phyloP scores from a whole-genome alignment of 2,888 invertebrate species.

The Eupelmus urozonus region DNA sequence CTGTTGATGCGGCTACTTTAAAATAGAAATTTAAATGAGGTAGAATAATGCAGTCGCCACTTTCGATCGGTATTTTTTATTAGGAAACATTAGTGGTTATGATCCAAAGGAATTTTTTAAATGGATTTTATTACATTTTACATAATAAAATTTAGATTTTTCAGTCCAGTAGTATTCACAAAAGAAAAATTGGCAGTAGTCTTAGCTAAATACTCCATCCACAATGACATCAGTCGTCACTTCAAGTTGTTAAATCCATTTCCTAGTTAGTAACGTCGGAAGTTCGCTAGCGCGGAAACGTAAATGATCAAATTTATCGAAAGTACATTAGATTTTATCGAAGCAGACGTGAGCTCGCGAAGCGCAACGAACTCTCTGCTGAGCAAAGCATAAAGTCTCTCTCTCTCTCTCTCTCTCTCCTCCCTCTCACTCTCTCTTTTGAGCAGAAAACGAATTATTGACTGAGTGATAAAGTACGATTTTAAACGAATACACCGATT shows the following conservation, averaged over 20 bases:
- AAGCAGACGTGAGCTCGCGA: neutral
- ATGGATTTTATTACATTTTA: no score
- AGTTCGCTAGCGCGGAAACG: slow-evolving; percentile 19
- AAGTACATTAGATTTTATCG: slow-evolving; percentile 54
- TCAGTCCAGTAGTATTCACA: neutral
- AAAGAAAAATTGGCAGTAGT: neutral
- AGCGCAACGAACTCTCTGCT: neutral
- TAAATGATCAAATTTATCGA: slow-evolving; percentile 52
- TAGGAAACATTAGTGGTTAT: no score
- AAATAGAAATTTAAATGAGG: no score
- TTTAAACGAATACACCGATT: slow-evolving; percentile 15
- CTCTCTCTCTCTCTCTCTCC: no score
- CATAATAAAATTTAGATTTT: neutral
- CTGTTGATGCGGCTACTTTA: no score
- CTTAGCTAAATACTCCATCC: slow-evolving; percentile 29
- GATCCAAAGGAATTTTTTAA: no score
- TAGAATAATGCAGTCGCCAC: no score
- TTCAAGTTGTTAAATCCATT: slow-evolving; percentile 27
- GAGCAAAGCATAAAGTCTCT: neutral
- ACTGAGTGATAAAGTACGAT: slow-evolving; percentile 31
- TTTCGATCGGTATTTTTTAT: no score
- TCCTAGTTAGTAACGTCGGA: slow-evolving; percentile 31
- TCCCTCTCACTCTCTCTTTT: no score
- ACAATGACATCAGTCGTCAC: slow-evolving; percentile 22
- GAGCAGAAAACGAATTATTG: slow-evolving; percentile 11